These are phyloP conservation scores for Enteromius anoplus DNA, from an alignment of 2,797 vertebrate species.

Conservation along the genomic window DNA sequence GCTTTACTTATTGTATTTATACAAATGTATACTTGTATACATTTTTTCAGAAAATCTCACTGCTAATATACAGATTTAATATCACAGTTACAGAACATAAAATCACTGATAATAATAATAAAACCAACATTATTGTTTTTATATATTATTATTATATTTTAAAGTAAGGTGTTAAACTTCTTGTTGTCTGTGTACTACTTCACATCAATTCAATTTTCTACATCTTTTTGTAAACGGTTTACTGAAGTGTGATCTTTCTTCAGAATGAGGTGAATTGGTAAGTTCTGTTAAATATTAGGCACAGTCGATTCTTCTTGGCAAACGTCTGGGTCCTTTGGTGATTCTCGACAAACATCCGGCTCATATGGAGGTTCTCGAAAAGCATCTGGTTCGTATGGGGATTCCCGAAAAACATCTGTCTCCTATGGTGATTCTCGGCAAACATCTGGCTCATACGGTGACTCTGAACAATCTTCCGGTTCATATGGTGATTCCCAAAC, in stretches of 20 bases:
- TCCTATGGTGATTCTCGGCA: conserved; percentile 24
- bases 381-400: conserved; percentile 19
- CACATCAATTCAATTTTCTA: not conserved
- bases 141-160: not conserved
- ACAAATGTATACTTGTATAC: not conserved
- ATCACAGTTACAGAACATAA: not conserved
- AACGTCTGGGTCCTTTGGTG: not conserved
- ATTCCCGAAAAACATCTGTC: conserved; percentile 14
- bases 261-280: conserved; percentile 31
- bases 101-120: not conserved
- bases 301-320: conserved; percentile 28
- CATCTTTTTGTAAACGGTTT: not conserved
- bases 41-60: not conserved
- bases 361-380: not conserved
- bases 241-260: not conserved
- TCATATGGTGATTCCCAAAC: conserved; percentile 25
- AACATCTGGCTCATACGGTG: conserved; percentile 38
- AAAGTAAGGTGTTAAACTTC: not conserved
- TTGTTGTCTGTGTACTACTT: not conserved
- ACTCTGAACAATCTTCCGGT: conserved; percentile 32
- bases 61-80: not conserved
- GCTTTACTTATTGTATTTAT: not conserved
- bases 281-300: conserved; percentile 46
- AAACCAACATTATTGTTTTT: not conserved
- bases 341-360: conserved; percentile 22